Evolutionary conservation across 2,797 vertebrate genomes (phyloP).

Genomic region (Leptodactylus fallax): DNA sequence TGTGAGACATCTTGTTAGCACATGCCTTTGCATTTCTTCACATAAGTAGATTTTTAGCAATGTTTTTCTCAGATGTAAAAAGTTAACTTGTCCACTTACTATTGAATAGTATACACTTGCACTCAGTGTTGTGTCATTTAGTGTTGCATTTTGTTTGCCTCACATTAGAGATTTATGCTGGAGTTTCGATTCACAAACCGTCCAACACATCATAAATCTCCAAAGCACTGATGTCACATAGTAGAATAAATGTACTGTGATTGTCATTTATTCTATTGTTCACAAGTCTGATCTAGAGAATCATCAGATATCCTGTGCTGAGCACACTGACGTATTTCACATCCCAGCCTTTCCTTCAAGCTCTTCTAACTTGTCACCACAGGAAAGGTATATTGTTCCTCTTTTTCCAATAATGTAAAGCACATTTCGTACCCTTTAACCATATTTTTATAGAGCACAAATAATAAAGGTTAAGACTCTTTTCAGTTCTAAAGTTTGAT

Average conservation of each 20-base stretch:
- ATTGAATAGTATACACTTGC: not conserved
- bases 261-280: slow-evolving; percentile 20
- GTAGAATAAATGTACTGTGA: slow-evolving; percentile 21
- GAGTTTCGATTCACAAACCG: not conserved
- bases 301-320: slow-evolving; percentile 45
- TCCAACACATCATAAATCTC: slow-evolving; percentile 11
- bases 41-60: not conserved
- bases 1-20: not conserved
- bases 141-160: not conserved
- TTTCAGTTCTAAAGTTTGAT: too few species aligned
- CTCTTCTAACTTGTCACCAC: slow-evolving; percentile 33
- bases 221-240: not conserved
- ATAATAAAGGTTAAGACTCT: not conserved
- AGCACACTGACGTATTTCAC: slow-evolving; percentile 16
- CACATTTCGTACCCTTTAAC: not conserved
- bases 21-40: not conserved
- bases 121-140: not conserved
- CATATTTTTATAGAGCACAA: not conserved
- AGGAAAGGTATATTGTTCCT: slow-evolving; percentile 41
- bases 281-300: not conserved
- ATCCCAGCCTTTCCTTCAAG: slow-evolving; percentile 27
- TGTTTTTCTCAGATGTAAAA: not conserved
- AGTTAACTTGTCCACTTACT: not conserved
- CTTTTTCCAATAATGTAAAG: not conserved
- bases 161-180: not conserved